Conservation (phyloP, 2,113 vertebrate genomes). For the Mugil cephalus region DNA sequence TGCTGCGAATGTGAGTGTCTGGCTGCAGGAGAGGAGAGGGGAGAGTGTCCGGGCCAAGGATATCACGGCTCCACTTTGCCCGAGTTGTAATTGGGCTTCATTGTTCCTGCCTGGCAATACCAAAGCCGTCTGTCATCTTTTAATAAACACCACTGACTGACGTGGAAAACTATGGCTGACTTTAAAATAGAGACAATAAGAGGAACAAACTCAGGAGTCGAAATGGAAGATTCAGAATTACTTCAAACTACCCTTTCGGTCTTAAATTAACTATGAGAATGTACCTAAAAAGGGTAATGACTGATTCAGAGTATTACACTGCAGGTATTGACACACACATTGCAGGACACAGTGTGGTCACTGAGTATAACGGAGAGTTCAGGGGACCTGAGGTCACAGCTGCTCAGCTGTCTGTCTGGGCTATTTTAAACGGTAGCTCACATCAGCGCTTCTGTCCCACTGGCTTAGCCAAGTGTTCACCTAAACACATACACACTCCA, state of each 20-base stretch:
- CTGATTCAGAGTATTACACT: constrained; percentile 28
- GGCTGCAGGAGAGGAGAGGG: constrained; percentile 50
- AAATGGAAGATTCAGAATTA: constrained; percentile 4
- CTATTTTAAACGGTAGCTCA: constrained; percentile 78
- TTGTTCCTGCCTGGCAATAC: constrained; percentile 57
- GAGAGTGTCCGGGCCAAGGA: constrained; percentile 43
- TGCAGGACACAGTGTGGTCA: constrained; percentile 57
- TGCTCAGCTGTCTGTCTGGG: constrained; percentile 81
- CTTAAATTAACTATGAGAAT: background rate
- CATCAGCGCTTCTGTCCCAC: constrained; percentile 77
- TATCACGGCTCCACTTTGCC: constrained; percentile 46
- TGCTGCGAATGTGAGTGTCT: constrained; percentile 72
- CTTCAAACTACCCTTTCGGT: constrained; percentile 20
- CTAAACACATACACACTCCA: constrained; percentile 16
- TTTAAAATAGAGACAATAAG: constrained; percentile 53
- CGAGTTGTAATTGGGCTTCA: constrained; percentile 59
- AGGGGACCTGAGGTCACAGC: constrained; percentile 79
- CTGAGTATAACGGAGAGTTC: constrained; percentile 71
- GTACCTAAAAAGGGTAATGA: constrained; percentile 11
- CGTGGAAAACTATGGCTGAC: constrained; percentile 24
- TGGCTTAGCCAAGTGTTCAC: constrained; percentile 52
- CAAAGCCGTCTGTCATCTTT: constrained; percentile 39
- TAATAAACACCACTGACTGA: constrained; percentile 33
- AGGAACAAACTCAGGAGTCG: constrained; percentile 15
- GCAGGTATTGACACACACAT: constrained; percentile 4